Percentiles rank a stretch among this genome's conserved stretches.
These are phyloP conservation scores for Anoplophora glabripennis DNA, from an alignment of 1,140 invertebrate genomes.

Conservation along the genomic window DNA sequence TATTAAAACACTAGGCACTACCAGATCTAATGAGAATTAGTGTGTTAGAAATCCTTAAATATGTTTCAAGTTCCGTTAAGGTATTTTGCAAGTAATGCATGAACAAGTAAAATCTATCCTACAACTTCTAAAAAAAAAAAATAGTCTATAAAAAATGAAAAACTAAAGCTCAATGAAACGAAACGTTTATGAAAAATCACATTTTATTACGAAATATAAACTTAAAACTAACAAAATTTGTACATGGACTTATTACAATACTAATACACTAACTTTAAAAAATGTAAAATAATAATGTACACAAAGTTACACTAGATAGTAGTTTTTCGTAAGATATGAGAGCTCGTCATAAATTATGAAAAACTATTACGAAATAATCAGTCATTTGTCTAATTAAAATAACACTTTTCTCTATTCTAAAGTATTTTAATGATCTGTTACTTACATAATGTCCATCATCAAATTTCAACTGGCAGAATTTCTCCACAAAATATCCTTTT, in stretches of 20 bases:
- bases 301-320: constrained; percentile 21
- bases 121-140: no score
- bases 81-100: no score
- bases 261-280: constrained; percentile 28
- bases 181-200: constrained; percentile 30
- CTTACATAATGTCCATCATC: background rate
- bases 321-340: constrained; percentile 13
- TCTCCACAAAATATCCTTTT: background rate
- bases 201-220: constrained; percentile 36
- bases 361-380: constrained; percentile 23
- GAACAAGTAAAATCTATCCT: no score
- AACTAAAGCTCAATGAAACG: constrained; percentile 14
- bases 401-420: constrained; percentile 13
- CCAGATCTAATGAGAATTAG: no score
- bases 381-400: constrained; percentile 22
- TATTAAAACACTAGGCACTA: no score
- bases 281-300: constrained; percentile 32
- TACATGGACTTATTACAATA: constrained; percentile 38
- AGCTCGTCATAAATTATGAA: constrained; percentile 7
- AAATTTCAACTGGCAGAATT: background rate
- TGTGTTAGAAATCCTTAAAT: no score
- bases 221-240: constrained; percentile 39
- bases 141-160: constrained; percentile 2
- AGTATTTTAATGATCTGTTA: constrained; percentile 19
- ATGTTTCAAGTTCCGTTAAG: no score